These are phyloP conservation scores for Frankliniella intonsa DNA, from an alignment of 2,888 invertebrate species.

Conservation along the genomic window DNA sequence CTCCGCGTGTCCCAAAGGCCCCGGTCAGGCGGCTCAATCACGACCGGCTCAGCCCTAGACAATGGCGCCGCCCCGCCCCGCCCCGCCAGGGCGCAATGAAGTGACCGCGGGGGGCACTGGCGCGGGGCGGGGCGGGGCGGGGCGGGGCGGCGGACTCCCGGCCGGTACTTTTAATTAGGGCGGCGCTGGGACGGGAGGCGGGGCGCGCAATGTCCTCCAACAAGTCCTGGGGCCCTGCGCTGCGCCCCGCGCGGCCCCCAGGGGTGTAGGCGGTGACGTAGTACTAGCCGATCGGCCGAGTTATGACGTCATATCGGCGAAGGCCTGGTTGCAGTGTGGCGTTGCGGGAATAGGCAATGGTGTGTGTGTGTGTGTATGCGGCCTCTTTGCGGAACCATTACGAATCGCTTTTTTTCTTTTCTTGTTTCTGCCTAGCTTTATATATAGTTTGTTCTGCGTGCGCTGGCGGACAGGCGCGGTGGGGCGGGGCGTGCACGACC, in stretches of 20 bases:
- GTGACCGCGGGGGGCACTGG: neutral
- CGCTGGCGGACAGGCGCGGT: neutral
- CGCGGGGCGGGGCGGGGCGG: neutral
- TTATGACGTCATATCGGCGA: no score
- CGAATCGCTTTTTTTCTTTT: no score
- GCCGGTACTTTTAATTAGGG: neutral
- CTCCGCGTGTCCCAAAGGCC: neutral
- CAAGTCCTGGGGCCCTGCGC: neutral
- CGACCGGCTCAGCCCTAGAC: neutral
- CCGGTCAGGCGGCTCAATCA: neutral
- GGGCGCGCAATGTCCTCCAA: neutral
- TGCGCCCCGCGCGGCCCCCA: neutral
- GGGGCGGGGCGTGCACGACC: neutral
- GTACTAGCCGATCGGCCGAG: neutral
- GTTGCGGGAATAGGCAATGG: no score
- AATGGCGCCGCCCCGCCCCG: neutral
- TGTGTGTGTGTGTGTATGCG: no score
- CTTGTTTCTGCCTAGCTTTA: no score
- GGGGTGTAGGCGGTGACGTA: neutral
- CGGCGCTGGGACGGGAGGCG: neutral
- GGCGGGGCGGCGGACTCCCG: neutral
- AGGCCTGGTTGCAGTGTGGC: no score
- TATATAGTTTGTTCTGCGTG: no score
- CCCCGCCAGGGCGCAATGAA: neutral
- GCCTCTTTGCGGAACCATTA: no score